Conservation (phyloP, 2,797 vertebrate species). For the Chromobotia macracanthus region DNA sequence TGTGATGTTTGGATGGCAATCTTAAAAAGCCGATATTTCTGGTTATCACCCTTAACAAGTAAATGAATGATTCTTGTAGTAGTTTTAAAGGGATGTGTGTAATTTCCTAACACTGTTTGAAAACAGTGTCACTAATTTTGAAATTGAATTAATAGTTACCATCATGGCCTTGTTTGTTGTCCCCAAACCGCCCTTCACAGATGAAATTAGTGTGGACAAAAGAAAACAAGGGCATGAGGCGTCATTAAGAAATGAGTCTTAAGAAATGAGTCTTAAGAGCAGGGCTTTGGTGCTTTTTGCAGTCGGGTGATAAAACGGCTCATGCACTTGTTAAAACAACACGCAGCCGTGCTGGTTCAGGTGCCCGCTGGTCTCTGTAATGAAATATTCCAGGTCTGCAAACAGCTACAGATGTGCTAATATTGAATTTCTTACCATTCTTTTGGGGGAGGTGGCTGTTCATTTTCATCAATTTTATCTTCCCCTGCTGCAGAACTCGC, state of each 20-base stretch:
- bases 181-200: background rate
- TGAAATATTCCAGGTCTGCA: slow-evolving; percentile 53
- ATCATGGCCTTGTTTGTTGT: no score
- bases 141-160: no score
- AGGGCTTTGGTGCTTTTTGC: no score
- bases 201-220: background rate
- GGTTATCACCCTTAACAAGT: no score
- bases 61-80: no score
- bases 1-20: no score
- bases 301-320: background rate
- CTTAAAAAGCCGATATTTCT: no score
- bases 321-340: background rate
- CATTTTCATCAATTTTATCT: slow-evolving; percentile 54
- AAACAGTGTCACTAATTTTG: no score
- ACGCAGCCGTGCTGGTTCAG: slow-evolving; percentile 1
- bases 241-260: no score
- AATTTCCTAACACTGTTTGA: no score
- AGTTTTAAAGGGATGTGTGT: no score
- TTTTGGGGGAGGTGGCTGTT: slow-evolving; percentile 36
- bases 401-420: slow-evolving; percentile 48
- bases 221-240: background rate
- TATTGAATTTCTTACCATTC: slow-evolving; percentile 43
- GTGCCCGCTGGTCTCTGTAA: slow-evolving; percentile 38
- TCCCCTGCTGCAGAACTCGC: slow-evolving; percentile 39
- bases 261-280: background rate